These are phyloP conservation scores for Melanargia galathea DNA, from an alignment of 2,888 invertebrate genomes.

Conservation along the genomic window DNA sequence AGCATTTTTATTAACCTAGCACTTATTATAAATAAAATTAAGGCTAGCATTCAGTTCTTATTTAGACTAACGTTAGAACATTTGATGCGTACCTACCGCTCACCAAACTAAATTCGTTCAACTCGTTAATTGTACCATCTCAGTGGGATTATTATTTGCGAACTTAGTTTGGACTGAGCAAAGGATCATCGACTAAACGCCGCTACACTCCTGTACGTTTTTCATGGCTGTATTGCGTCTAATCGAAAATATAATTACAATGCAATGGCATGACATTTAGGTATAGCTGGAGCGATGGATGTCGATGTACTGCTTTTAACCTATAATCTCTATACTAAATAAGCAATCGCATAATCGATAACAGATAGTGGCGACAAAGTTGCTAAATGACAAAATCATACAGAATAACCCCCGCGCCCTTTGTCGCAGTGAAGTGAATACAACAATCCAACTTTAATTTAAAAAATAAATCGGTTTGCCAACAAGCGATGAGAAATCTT, in stretches of 20 bases:
- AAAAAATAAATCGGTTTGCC: no score
- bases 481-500: no score
- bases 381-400: no score
- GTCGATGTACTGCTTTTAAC: no score
- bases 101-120: slow-evolving; percentile 43
- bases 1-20: slow-evolving; percentile 78
- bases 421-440: no score
- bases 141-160: background rate
- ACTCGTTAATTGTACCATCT: background rate
- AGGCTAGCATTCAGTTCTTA: slow-evolving; percentile 81
- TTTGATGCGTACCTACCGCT: slow-evolving; percentile 47
- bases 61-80: slow-evolving; percentile 69
- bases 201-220: slow-evolving; percentile 34
- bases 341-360: no score
- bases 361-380: no score
- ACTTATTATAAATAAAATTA: slow-evolving; percentile 80
- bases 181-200: slow-evolving; percentile 25
- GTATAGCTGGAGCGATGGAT: no score
- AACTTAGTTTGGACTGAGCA: slow-evolving; percentile 26
- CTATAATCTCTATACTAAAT: no score
- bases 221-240: slow-evolving; percentile 29
- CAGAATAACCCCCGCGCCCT: no score
- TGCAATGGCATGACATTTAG: background rate
- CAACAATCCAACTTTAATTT: no score
- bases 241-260: background rate